phyloP scores from a whole-genome alignment of 2,888 invertebrate genomes.

The Scelioninae gen. 1 region DNA sequence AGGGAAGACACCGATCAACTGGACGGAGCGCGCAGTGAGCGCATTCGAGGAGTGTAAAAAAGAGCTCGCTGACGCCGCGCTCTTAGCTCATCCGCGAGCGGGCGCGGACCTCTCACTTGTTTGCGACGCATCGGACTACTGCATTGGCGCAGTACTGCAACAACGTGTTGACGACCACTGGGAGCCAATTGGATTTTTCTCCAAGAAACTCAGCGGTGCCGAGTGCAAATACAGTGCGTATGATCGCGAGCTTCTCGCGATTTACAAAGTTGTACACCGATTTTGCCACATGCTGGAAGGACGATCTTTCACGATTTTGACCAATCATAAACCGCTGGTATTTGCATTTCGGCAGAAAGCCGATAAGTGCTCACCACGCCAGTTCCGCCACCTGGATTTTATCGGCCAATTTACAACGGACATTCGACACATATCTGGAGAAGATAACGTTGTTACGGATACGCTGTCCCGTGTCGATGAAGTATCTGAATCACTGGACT shows the following conservation, averaged over 20 bases:
- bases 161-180: background rate
- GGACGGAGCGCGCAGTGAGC: background rate
- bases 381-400: slow-evolving; percentile 19
- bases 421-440: slow-evolving; percentile 16
- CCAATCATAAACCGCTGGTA: slow-evolving; percentile 9
- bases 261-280: background rate
- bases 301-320: slow-evolving; percentile 64
- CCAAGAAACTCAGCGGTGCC: background rate
- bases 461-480: slow-evolving; percentile 15
- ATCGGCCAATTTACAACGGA: slow-evolving; percentile 14
- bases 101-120: slow-evolving; percentile 12
- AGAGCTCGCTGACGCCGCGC: background rate
- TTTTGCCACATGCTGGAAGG: slow-evolving; percentile 15
- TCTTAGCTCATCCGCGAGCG: slow-evolving; percentile 5
- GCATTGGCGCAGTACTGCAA: slow-evolving; percentile 16
- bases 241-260: slow-evolving; percentile 10
- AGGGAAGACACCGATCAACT: background rate
- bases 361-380: slow-evolving; percentile 18
- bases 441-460: slow-evolving; percentile 22
- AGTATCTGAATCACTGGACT: background rate
- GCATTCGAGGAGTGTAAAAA: background rate
- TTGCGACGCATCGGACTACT: slow-evolving; percentile 7
- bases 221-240: slow-evolving; percentile 18
- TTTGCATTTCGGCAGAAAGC: slow-evolving; percentile 18
- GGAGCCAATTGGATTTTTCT: too few species aligned